These are phyloP conservation scores for Lytechinus variegatus DNA, from an alignment of 35 echinoderm and acorn worm genomes.

Conservation along the genomic window DNA sequence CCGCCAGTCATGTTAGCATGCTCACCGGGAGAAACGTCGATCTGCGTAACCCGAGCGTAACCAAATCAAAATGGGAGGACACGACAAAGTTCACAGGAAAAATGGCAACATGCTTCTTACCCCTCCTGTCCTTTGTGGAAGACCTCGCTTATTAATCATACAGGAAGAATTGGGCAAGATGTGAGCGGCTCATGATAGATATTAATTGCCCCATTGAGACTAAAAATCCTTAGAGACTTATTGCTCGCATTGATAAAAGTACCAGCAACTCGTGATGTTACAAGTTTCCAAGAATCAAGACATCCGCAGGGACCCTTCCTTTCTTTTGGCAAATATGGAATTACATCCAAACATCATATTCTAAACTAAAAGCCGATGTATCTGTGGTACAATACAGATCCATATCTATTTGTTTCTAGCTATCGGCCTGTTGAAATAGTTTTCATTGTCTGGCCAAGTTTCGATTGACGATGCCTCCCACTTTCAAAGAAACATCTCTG, in stretches of 20 bases:
- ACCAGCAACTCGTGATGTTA: background rate
- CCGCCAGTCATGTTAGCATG: background rate
- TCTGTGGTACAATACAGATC: background rate
- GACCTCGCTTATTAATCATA: background rate
- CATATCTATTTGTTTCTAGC: background rate
- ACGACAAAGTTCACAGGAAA: background rate
- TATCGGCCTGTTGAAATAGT: background rate
- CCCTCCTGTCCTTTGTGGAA: background rate
- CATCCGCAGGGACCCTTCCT: background rate
- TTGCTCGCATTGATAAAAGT: background rate
- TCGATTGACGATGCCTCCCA: background rate
- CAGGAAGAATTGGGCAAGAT: background rate
- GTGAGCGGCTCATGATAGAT: background rate
- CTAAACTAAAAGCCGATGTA: background rate
- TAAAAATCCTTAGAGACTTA: background rate
- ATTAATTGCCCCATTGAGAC: background rate
- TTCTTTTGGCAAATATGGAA: background rate
- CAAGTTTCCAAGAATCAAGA: background rate
- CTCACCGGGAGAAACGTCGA: background rate
- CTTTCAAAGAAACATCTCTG: background rate
- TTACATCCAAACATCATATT: background rate
- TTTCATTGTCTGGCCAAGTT: background rate
- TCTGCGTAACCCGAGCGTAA: background rate
- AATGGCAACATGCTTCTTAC: background rate
- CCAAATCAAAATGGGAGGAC: background rate